Evolutionary conservation across 2,797 vertebrate genomes (phyloP), one percentile per base, ranked within the genome.

Genomic region (Buphagus erythrorhynchus): DNA sequence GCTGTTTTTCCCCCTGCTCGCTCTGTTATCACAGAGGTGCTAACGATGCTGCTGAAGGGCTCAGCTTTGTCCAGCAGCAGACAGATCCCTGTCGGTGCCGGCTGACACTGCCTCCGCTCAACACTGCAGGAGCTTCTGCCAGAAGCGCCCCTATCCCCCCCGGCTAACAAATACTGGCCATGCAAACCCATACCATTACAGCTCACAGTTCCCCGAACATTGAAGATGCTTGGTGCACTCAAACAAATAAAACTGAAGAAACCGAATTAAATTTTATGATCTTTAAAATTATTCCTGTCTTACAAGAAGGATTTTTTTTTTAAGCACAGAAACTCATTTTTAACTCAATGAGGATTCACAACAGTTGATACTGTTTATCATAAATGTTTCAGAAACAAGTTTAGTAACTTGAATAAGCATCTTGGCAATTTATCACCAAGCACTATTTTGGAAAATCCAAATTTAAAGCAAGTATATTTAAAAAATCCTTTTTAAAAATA

Each of bases 371-470:
- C n/a, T 66, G 61, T 49, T 55, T 43, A 80, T 81, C 52, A 69
- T 65, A 94, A 96, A 80, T 11, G 16, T 88, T 96, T 95, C 28
- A 91, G 66, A 95, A 94, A 96, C 57, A 93, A 93, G 14, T 88
- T 73, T 61, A 85, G 40, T 31, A 94, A 87, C n/a, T 21, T 57
- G 24, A 67, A 61, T 33, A 71, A 67, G 7, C 20, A 38, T 42
- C 42, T 88, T 62, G 35, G 55, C 46, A 79, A n/a, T 49, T 6
- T 31, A 82, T 79, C 19, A 79, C 4, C 21, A 88, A 79, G 24
- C 2, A 38, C n/a, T 73, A 24, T 59, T 59, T 68, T 38, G 19
- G 8, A 67, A 17, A 29, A 11, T 88, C 8, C 20, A 72, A 65
- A 68, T 28, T 57, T 65, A 73, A 61, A 51, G 35, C 8, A 93